Percentiles rank a stretch among this genome's conserved stretches.
Evolutionary conservation across 2,113 vertebrate genomes (phyloP).

Genomic region (Pseudorasbora parva): DNA sequence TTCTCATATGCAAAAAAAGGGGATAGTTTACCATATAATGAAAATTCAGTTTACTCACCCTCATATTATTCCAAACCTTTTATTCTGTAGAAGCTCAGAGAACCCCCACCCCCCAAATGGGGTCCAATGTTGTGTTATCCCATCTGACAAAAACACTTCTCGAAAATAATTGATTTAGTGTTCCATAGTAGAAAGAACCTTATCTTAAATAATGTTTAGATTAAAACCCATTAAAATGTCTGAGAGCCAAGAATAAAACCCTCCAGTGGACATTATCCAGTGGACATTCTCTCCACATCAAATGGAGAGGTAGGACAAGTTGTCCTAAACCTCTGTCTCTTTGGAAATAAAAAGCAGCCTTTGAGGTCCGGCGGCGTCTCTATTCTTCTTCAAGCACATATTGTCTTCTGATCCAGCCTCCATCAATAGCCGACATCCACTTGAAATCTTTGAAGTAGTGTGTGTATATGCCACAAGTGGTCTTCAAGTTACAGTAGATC

Average conservation of each 20-base stretch:
- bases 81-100: not conserved
- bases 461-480: conserved; percentile 68
- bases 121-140: not conserved
- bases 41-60: not conserved
- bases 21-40: not conserved
- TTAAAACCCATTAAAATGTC: not conserved
- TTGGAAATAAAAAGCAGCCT: conserved; percentile 15
- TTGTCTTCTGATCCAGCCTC: conserved; percentile 52
- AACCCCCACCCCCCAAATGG: too few species aligned
- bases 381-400: conserved; percentile 54
- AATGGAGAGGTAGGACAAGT: conserved; percentile 3
- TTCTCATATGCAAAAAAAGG: not conserved
- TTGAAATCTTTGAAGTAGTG: conserved; percentile 69
- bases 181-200: not conserved
- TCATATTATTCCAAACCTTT: not conserved
- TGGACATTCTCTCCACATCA: not conserved
- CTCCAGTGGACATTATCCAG: not conserved
- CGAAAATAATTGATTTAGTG: not conserved
- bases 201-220: not conserved
- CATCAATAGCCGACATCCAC: conserved; percentile 66
- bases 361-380: conserved; percentile 31
- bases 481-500: conserved; percentile 69
- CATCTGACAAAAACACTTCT: not conserved
- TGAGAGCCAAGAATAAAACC: not conserved
- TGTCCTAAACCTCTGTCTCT: conserved; percentile 25